Percentiles rank a stretch among this genome's conserved stretches.
These are phyloP conservation scores for Dendrocincla fuliginosa DNA, from an alignment of 2,797 vertebrate species.

Conservation along the genomic window DNA sequence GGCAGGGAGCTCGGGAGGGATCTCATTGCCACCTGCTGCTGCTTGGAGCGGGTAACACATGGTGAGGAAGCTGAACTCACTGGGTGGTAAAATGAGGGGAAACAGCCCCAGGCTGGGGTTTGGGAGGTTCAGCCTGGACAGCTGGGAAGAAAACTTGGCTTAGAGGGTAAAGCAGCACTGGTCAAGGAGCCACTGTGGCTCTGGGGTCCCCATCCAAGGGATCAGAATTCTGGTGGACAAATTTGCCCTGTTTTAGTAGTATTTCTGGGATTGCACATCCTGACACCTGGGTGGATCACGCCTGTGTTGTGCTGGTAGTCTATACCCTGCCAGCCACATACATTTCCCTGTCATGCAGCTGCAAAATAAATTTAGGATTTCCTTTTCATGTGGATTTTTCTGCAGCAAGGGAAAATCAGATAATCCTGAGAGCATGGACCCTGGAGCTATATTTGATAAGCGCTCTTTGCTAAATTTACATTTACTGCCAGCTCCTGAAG, in stretches of 20 bases:
- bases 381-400: background rate
- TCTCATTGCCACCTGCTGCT: background rate
- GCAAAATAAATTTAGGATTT: background rate
- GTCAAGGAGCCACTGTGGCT: rapidly evolving
- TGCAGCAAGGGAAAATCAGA: background rate
- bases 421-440: background rate
- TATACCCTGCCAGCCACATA: rapidly evolving
- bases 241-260: background rate
- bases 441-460: slow-evolving; percentile 16
- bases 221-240: background rate
- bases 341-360: background rate
- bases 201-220: background rate
- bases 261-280: background rate
- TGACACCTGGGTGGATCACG: background rate
- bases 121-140: background rate
- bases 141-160: background rate
- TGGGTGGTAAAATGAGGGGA: background rate
- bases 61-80: background rate
- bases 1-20: background rate
- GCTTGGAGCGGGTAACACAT: background rate
- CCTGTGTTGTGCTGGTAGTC: background rate
- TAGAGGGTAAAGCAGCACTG: background rate
- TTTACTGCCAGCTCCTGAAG: background rate
- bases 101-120: background rate
- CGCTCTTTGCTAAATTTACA: background rate